phyloP scores from a whole-genome alignment of 1,140 invertebrate genomes.

The Cydia splendana region DNA sequence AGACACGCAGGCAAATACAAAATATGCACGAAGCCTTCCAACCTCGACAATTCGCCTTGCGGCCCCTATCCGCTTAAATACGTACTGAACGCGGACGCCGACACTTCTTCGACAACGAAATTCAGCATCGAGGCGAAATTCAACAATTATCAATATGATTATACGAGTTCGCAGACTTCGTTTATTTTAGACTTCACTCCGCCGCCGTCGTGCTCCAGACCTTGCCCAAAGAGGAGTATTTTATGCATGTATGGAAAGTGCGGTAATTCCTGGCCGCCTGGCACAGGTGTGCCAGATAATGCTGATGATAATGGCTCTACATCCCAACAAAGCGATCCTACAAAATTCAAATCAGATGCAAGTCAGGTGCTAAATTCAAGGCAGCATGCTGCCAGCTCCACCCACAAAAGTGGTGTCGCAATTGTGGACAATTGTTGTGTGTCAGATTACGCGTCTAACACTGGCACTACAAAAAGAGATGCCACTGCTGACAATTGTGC shows the following conservation, averaged over 20 bases:
- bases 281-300: no score
- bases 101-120: conserved; percentile 42
- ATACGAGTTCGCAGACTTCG: conserved; percentile 68
- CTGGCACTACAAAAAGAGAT: no score
- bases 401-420: neutral
- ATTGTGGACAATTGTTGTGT: neutral
- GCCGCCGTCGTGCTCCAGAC: conserved; percentile 62
- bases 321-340: neutral
- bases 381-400: neutral
- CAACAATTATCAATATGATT: conserved; percentile 72
- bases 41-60: conserved; percentile 64
- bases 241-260: conserved; percentile 42
- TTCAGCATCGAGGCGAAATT: conserved; percentile 72
- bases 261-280: conserved; percentile 29
- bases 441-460: no score
- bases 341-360: no score
- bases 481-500: neutral
- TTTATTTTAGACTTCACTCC: conserved; percentile 72
- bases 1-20: conserved; percentile 67
- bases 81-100: conserved; percentile 60
- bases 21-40: conserved; percentile 68
- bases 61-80: conserved; percentile 72
- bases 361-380: no score
- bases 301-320: conserved; percentile 19
- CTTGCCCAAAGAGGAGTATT: conserved; percentile 51